Evolutionary conservation across 2,113 vertebrate genomes (phyloP).

Genomic region (Daboia siamensis): DNA sequence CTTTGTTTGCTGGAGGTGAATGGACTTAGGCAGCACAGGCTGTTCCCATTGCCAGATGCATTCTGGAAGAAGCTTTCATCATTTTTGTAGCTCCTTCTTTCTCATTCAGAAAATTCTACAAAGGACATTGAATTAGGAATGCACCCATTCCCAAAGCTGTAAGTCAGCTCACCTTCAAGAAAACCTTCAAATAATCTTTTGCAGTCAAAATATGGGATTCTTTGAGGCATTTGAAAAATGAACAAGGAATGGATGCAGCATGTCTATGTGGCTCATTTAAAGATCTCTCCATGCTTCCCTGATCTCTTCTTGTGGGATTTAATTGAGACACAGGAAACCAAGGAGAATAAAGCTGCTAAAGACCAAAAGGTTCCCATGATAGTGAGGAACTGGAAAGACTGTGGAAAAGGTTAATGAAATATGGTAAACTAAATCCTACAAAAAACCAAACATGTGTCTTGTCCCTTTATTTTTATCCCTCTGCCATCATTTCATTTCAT

Average conservation of each 20-base stretch:
- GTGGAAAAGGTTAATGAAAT: neutral
- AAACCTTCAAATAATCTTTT: neutral
- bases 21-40: slow-evolving; percentile 56
- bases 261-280: slow-evolving; percentile 28
- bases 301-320: neutral
- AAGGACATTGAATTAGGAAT: neutral
- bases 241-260: neutral
- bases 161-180: slow-evolving; percentile 14
- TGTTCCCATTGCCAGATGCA: slow-evolving; percentile 40
- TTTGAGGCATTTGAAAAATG: slow-evolving; percentile 25
- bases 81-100: slow-evolving; percentile 5
- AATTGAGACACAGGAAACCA: neutral
- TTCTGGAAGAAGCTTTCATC: slow-evolving; percentile 22
- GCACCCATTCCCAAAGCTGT: neutral
- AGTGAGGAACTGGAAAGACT: neutral
- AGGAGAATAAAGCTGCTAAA: neutral
- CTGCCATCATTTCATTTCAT: neutral
- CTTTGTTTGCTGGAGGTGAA: slow-evolving; percentile 52
- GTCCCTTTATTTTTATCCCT: neutral
- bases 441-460: neutral
- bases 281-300: neutral
- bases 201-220: slow-evolving; percentile 15
- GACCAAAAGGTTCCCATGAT: neutral
- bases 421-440: neutral
- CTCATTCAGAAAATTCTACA: slow-evolving; percentile 20